phyloP scores from a whole-genome alignment of 2,888 invertebrate genomes.

The Megastigmus dorsalis region DNA sequence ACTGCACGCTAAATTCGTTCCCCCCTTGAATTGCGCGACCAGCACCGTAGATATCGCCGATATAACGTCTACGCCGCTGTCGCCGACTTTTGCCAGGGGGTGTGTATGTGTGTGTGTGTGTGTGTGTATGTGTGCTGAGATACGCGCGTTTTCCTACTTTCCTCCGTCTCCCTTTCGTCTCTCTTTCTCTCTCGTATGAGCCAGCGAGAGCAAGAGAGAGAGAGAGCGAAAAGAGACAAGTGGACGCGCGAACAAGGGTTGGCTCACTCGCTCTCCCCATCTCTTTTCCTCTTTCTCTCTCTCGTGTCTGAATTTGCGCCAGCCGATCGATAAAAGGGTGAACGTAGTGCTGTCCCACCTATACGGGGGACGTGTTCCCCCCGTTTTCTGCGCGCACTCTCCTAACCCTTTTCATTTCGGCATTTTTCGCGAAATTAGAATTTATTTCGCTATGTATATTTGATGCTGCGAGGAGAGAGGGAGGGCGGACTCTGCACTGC shows the following conservation, averaged over 20 bases:
- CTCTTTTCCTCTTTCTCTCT: slow-evolving; percentile 21
- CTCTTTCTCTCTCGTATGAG: neutral
- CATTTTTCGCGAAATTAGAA: slow-evolving; percentile 41
- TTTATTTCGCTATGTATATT: neutral
- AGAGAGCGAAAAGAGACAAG: slow-evolving; percentile 16
- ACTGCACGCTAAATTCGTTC: neutral
- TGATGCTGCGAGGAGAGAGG: neutral
- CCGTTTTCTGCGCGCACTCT: slow-evolving; percentile 24
- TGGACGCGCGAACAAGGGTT: slow-evolving; percentile 25
- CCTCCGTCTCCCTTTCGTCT: neutral
- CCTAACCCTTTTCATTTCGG: slow-evolving; percentile 33
- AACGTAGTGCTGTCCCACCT: slow-evolving; percentile 39
- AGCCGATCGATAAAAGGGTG: slow-evolving; percentile 46
- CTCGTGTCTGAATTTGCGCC: neutral
- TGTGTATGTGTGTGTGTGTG: neutral
- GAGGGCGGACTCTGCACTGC: neutral
- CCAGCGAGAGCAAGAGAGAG: neutral
- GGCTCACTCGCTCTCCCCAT: slow-evolving; percentile 6
- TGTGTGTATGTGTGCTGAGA: neutral
- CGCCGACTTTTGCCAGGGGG: neutral
- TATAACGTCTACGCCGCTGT: neutral
- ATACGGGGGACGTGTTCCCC: slow-evolving; percentile 40
- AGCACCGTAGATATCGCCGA: neutral
- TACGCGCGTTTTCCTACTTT: neutral
- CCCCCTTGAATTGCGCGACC: no score